Percentiles rank a stretch among this genome's conserved stretches.
Evolutionary conservation across 2,797 vertebrate genomes (phyloP).

Genomic region (Scolopax rusticola): DNA sequence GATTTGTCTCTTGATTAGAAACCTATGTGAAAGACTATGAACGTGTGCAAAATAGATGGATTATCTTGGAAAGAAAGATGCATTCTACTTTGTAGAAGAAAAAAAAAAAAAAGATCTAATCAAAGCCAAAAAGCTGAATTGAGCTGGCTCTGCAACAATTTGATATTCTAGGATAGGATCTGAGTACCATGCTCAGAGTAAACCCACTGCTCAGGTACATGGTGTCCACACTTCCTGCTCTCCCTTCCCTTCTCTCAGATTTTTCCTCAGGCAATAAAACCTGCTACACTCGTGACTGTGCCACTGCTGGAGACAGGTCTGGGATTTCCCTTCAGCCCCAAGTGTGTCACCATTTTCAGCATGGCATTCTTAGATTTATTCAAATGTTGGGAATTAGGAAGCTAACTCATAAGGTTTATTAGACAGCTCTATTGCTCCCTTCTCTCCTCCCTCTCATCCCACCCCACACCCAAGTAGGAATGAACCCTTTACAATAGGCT

Average conservation of each 20-base stretch:
- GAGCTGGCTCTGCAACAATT: background rate
- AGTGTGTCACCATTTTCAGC: background rate
- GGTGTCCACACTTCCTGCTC: background rate
- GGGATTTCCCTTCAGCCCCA: background rate
- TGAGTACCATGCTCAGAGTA: background rate
- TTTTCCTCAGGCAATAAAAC: background rate
- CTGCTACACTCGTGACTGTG: background rate
- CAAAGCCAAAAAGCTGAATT: background rate
- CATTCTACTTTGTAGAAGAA: background rate
- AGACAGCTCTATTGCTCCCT: background rate
- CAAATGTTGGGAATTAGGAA: background rate
- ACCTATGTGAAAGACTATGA: background rate
- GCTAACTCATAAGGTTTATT: fast-evolving
- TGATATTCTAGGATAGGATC: background rate
- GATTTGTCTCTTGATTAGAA: conserved; percentile 26
- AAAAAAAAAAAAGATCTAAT: background rate
- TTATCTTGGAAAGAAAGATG: background rate
- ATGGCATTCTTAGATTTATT: background rate
- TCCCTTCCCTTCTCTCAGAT: background rate
- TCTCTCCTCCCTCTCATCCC: background rate
- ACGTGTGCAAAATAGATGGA: background rate
- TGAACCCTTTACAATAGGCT: background rate
- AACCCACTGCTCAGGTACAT: background rate
- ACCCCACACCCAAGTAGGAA: fast-evolving
- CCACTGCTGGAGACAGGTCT: background rate